Evolutionary conservation across 2,888 invertebrate species (phyloP).

Genomic region (Linyphia triangularis): DNA sequence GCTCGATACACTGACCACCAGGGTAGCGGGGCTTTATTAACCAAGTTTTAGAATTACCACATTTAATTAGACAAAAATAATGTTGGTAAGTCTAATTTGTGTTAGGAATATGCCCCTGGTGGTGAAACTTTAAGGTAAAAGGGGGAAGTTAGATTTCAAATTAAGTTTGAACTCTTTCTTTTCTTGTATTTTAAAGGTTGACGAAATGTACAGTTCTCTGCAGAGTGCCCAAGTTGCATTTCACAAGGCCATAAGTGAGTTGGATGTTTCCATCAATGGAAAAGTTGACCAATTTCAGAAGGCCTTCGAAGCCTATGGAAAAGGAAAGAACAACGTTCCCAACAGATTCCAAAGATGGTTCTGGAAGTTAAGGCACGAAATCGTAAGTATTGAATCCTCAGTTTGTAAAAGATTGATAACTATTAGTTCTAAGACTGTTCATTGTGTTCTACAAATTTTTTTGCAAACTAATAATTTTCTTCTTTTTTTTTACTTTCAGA

Average conservation of each 20-base stretch:
- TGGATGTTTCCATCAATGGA: conserved; percentile 62
- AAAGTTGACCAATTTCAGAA: conserved; percentile 49
- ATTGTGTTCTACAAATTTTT: not conserved
- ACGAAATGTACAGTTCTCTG: conserved; percentile 25
- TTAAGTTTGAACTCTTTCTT: no score
- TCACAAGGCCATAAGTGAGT: conserved; percentile 57
- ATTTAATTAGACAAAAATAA: no score
- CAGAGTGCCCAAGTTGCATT: conserved; percentile 50
- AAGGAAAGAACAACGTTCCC: conserved; percentile 59
- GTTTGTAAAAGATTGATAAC: not conserved
- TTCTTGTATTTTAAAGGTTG: conserved; percentile 41
- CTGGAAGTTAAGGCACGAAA: conserved; percentile 64
- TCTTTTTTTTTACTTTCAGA: conserved; percentile 46
- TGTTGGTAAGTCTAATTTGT: no score
- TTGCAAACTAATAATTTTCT: not conserved
- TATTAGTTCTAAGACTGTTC: no score
- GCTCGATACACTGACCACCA: no score
- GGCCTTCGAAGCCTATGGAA: conserved; percentile 68
- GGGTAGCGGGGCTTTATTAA: no score
- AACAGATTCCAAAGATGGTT: conserved; percentile 70
- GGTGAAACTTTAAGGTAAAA: no score
- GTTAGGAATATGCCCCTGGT: no score
- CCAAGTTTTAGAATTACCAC: no score
- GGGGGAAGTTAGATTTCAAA: no score
- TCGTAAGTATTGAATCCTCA: conserved; percentile 42